These are phyloP conservation scores for Cyclina sinensis DNA, from an alignment of 1,140 invertebrate genomes.

Conservation along the genomic window DNA sequence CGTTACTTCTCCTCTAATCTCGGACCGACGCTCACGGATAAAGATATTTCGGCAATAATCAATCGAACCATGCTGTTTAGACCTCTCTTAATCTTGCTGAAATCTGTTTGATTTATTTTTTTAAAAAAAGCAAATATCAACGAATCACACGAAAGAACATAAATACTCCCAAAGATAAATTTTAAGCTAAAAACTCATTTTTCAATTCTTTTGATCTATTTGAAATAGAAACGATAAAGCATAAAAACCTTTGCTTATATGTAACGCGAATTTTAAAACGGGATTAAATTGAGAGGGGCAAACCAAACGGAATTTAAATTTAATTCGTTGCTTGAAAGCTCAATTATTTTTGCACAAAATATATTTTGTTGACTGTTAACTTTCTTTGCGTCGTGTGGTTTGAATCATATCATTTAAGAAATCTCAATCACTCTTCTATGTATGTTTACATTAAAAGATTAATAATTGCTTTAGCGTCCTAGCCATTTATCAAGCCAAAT, in stretches of 20 bases:
- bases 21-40: conserved; percentile 17
- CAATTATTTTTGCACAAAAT: background rate
- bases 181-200: background rate
- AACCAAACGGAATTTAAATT: background rate
- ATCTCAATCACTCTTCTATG: background rate
- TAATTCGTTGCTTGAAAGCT: background rate
- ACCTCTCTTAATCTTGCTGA: background rate
- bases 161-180: conserved; percentile 10
- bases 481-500: too few species aligned
- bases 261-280: background rate
- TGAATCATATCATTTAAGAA: background rate
- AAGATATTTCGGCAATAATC: conserved; percentile 24
- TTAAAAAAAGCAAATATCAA: conserved; percentile 6
- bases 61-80: conserved; percentile 6
- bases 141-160: background rate
- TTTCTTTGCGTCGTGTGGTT: background rate
- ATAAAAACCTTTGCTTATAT: background rate
- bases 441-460: background rate
- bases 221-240: background rate
- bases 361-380: background rate
- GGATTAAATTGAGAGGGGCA: background rate
- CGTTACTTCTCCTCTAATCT: background rate
- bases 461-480: background rate
- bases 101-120: conserved; percentile 27
- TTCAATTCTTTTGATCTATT: background rate